These are phyloP conservation scores for Leptodactylus fuscus DNA, from an alignment of 2,113 vertebrate genomes.

Conservation along the genomic window DNA sequence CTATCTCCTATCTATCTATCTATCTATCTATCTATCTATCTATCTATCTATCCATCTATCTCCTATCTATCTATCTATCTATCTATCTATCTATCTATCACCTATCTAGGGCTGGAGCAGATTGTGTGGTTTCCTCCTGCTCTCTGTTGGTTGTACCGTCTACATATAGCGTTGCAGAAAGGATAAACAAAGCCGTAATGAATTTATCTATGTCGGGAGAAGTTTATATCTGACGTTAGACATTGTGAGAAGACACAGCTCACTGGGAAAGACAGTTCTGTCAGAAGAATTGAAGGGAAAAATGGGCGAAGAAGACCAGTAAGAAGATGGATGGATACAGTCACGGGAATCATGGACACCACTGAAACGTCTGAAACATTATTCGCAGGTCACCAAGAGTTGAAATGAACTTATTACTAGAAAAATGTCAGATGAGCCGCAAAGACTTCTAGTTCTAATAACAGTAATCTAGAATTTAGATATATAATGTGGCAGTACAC, in stretches of 20 bases:
- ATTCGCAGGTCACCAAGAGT: not conserved
- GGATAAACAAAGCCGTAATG: not conserved
- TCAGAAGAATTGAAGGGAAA: not conserved
- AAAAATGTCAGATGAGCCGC: not conserved
- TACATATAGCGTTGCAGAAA: not conserved
- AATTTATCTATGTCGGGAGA: not conserved
- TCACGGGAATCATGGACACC: not conserved
- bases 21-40: not conserved
- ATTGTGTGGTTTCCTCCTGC: not conserved
- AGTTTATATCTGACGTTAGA: not conserved
- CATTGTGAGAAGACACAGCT: not conserved
- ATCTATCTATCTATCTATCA: not conserved
- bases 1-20: not conserved
- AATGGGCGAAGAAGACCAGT: not conserved
- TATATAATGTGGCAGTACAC: no score
- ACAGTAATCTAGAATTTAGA: no score
- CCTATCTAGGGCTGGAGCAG: not conserved
- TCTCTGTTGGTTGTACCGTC: not conserved
- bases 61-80: not conserved
- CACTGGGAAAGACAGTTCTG: not conserved
- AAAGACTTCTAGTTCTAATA: no score
- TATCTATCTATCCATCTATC: not conserved
- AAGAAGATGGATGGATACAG: not conserved
- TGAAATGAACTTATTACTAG: no score
- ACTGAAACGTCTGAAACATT: not conserved